Percentiles rank a stretch among this genome's conserved stretches.
Conservation (phyloP, 2,113 vertebrate species). For the Pomatostomus ruficeps region DNA sequence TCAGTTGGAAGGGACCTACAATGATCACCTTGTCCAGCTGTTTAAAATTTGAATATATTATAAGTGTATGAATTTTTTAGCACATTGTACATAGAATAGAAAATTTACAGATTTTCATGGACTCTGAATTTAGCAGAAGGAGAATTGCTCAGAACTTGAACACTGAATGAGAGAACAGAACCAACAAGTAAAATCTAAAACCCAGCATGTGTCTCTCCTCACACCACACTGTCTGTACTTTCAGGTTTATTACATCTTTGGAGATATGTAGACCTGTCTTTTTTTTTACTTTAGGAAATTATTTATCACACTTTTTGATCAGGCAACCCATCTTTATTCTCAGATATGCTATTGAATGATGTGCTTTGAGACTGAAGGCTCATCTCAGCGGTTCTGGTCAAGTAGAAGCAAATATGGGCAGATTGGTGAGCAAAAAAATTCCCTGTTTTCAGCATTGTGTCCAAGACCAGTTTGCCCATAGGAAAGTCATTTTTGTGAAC, state of each 20-base stretch:
- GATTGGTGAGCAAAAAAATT: background rate
- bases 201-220: background rate
- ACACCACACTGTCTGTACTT: background rate
- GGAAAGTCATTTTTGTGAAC: background rate
- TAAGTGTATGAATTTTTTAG: background rate
- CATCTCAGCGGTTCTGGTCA: background rate
- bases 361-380: background rate
- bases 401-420: background rate
- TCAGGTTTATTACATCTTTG: background rate
- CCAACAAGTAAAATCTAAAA: background rate
- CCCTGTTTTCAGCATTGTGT: background rate
- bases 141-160: background rate
- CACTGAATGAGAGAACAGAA: background rate
- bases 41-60: background rate
- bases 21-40: background rate
- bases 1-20: background rate
- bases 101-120: background rate
- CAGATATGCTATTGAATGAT: rapidly evolving
- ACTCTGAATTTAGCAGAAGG: background rate
- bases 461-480: background rate
- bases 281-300: background rate
- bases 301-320: background rate
- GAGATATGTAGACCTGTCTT: rapidly evolving
- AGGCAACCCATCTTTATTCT: background rate
- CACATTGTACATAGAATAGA: background rate